Evolutionary conservation across 1,140 invertebrate species (phyloP), one percentile per base, ranked within the genome.

Genomic region (Lysiphlebus fabarum): DNA sequence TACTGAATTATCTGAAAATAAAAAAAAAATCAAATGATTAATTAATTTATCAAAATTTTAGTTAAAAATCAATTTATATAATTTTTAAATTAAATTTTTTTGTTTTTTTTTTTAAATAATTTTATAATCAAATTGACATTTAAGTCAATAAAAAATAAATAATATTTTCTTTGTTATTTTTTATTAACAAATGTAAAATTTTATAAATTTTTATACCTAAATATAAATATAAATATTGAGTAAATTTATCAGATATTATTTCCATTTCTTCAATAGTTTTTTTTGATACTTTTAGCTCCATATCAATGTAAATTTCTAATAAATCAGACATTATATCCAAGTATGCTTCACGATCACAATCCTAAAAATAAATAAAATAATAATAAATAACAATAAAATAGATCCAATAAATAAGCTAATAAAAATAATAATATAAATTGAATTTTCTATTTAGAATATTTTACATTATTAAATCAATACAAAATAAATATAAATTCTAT

Each of bases 291-390:
- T 74, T 75, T 54, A 82, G 65, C 69, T 82, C 80, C 71, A 81
- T 73, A 59, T 82, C 80, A 64, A 81, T 73, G 50, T 79, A 81
- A 62, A 79, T 67, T 7, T 79, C 75, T 58, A 82, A 58, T 38
- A 82, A 64, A 62, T 81, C 74, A 10, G 79, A 78, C 79, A 81
- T 82, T 37, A 71, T 70, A 51, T 76, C 72, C 59, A 81, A 68
- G 65, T 82, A 82, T 44, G 62, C 55, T 45, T 67, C 66, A 47
- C 66, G 67, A 64, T 78, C 72, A 50, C 70, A 50, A 26, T 71
- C 69, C 78, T 81, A 64, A 54, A 71, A 71, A 42, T 58, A 41
- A 51, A 58, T 58, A 11, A 9, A 34, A 42, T 17, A 9, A 58
- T 33, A 7, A 58, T 38, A 4, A 10, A 6, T 4, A 34, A 8